Percentiles rank a stretch among this genome's conserved stretches.
Evolutionary conservation across 2,113 vertebrate genomes (phyloP).

Genomic region (Hippocampus zosterae): DNA sequence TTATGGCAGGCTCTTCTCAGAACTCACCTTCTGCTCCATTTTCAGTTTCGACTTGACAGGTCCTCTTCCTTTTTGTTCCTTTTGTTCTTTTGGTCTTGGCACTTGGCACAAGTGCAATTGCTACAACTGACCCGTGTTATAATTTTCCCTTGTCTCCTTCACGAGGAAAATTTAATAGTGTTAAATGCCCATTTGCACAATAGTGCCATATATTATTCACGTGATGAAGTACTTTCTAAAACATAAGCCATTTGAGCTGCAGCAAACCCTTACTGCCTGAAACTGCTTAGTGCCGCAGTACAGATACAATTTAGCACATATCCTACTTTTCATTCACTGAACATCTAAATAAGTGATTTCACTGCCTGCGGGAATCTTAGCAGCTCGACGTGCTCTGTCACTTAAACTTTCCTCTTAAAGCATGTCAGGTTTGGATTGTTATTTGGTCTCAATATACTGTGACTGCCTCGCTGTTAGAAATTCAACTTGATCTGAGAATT

Average conservation of each 20-base stretch:
- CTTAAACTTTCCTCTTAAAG: slow-evolving; percentile 4
- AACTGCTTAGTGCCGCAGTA: slow-evolving; percentile 12
- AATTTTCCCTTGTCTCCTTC: slow-evolving; percentile 4
- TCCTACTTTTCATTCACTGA: slow-evolving; percentile 13
- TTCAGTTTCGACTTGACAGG: no score
- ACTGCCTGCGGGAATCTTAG: slow-evolving; percentile 8
- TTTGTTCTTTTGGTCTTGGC: no score
- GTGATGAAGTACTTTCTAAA: slow-evolving; percentile 49
- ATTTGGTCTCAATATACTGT: no score
- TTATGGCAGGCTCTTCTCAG: no score
- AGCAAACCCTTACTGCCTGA: slow-evolving; percentile 25
- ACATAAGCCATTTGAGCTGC: slow-evolving; percentile 22
- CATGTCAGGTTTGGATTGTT: neutral
- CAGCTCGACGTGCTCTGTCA: slow-evolving; percentile 9
- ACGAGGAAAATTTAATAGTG: slow-evolving; percentile 18
- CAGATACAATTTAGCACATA: slow-evolving; percentile 29
- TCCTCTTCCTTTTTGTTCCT: no score
- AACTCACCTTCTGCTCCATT: no score
- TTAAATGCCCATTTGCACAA: slow-evolving; percentile 35
- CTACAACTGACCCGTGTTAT: neutral
- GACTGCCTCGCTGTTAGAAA: no score
- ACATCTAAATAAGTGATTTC: slow-evolving; percentile 21
- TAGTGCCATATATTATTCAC: slow-evolving; percentile 50
- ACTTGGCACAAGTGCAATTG: neutral
- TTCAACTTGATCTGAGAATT: no score